Base-by-base conservation (phyloP, 2,888 invertebrate species). In the Spisula subtruncata region DNA sequence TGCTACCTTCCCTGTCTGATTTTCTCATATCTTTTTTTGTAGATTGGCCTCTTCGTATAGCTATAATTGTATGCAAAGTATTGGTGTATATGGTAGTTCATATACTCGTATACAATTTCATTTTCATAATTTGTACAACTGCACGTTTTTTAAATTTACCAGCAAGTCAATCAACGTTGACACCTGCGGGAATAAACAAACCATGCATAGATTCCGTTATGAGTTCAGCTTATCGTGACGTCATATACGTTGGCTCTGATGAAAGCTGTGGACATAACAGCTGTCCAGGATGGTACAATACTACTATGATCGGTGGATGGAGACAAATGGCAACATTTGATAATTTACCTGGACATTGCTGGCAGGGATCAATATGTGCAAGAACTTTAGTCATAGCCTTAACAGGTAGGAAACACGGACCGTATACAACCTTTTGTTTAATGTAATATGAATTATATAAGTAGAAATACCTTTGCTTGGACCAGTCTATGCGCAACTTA, bases 261-360 rank as follows among this genome's bases (percentile, higher is more conserved):
- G n/a, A 8, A 20, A n/a, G 60, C 10, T 71, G 16, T 32, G 29
- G 16, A 6, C n/a, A 16, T 71, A 32, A 71, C n/a, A 32, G 71
- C 14, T 71, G 71, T 71, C 32, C 29, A 71, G 71, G 71, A 32
- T 71, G 71, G 71, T 71, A 71, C n/a, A 8, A 71, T 18, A 71
- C 29, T 29, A 32, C 10, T 0, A 12, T 71, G 12, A 18, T 12
- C 18, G 71, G 71, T 25, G 71, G 71, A 0, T 12, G 71, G n/a
- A 71, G 71, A 71, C 71, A 71, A 16, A 29, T 71, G 32, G n/a
- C 71, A 12, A 71, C 71, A 12, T 71, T 71, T 16, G 32, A 71
- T 32, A 71, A 71, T 32, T 71, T 71, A 71, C 29, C 29, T n/a
- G 12, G 2, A 8, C 0, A 12, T 29, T 71, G 71, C 32, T 32